phyloP scores from a whole-genome alignment of 2,113 vertebrate species.

The Tonatia bakeri region DNA sequence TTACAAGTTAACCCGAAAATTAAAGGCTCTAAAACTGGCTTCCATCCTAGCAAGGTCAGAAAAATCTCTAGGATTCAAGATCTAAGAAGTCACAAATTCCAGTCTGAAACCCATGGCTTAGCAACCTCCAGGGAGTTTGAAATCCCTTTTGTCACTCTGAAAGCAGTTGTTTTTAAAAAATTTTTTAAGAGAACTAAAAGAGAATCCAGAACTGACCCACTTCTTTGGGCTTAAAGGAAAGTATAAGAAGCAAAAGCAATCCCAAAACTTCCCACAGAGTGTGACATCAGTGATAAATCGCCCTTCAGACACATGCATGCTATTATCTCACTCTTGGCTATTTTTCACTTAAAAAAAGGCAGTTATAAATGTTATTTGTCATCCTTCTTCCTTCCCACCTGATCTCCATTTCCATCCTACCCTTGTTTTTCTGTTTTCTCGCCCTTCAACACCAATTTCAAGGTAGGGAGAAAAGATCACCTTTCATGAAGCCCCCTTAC shows the following conservation, averaged over 20 bases:
- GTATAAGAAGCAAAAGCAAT: not conserved
- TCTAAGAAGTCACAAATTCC: not conserved
- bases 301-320: not conserved
- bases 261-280: not conserved
- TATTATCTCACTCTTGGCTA: not conserved
- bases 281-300: not conserved
- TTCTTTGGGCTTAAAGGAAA: slow-evolving; percentile 11
- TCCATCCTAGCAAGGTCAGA: not conserved
- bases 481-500: not conserved
- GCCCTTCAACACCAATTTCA: not conserved
- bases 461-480: not conserved
- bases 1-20: slow-evolving; percentile 17
- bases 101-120: not conserved
- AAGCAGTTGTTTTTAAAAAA: not conserved
- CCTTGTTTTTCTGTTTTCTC: not conserved
- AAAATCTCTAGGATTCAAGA: not conserved
- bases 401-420: not conserved
- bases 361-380: slow-evolving; percentile 1
- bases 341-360: slow-evolving; percentile 28
- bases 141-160: not conserved
- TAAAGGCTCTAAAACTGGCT: not conserved
- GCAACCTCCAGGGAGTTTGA: not conserved
- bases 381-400: not conserved
- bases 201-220: slow-evolving; percentile 31
- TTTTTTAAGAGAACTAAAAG: not conserved